Percentiles rank a stretch among this genome's conserved stretches.
These are phyloP conservation scores for Parauchenoglanis punctatus DNA, from an alignment of 2,797 vertebrate species.

Conservation along the genomic window DNA sequence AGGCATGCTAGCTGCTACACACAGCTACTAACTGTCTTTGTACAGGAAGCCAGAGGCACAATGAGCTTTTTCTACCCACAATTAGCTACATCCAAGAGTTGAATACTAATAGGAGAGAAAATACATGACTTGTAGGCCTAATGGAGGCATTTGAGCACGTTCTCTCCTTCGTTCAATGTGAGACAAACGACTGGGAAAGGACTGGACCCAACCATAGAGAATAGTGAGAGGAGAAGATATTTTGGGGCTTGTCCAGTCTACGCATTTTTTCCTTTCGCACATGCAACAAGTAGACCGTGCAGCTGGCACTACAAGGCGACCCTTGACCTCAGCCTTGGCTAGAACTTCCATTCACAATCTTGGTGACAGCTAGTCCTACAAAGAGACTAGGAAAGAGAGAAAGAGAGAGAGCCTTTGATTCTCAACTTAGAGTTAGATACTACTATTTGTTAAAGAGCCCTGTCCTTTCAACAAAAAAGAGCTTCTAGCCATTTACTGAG, in stretches of 20 bases:
- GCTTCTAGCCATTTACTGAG: constrained; percentile 76
- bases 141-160: constrained; percentile 9
- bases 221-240: constrained; percentile 35
- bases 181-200: constrained; percentile 28
- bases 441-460: constrained; percentile 36
- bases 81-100: constrained; percentile 73
- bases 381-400: constrained; percentile 62
- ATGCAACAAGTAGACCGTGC: constrained; percentile 73
- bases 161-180: constrained; percentile 48
- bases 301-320: constrained; percentile 87
- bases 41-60: constrained; percentile 72
- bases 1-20: constrained; percentile 69
- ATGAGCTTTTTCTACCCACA: constrained; percentile 71
- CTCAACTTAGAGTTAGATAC: constrained; percentile 60
- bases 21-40: constrained; percentile 70
- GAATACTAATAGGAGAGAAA: constrained; percentile 73
- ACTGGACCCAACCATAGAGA: not conserved
- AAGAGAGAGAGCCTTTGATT: constrained; percentile 74
- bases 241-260: constrained; percentile 32
- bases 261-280: constrained; percentile 49
- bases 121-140: constrained; percentile 14
- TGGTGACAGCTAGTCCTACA: constrained; percentile 54
- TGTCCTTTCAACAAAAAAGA: constrained; percentile 61
- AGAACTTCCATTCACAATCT: constrained; percentile 68
- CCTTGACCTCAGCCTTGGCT: constrained; percentile 77